Conservation (phyloP, 2,888 invertebrate genomes). For the Habroteleia sp. region DNA sequence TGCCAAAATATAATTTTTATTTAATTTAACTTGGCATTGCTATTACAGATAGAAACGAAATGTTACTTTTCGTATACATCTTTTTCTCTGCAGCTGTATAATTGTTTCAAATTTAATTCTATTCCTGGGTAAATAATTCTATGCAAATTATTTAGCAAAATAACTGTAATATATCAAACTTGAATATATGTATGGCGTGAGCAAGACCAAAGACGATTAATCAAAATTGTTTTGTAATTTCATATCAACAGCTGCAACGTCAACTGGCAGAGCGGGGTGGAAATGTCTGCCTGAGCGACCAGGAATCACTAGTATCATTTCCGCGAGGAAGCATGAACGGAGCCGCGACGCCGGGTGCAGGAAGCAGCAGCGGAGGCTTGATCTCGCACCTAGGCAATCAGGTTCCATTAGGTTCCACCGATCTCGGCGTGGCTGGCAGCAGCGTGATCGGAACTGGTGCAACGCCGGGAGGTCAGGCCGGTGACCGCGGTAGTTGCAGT, state of each 20-base stretch:
- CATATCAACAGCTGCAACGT: slow-evolving; percentile 74
- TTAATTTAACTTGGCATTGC: no score
- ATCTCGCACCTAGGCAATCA: slow-evolving; percentile 80
- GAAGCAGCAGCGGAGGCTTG: slow-evolving; percentile 77
- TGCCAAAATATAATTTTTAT: no score
- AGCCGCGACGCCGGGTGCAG: slow-evolving; percentile 81
- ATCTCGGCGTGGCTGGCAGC: slow-evolving; percentile 70
- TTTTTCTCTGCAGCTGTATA: no score
- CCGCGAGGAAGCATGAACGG: slow-evolving; percentile 84
- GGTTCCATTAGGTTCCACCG: slow-evolving; percentile 76
- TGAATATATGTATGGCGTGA: no score
- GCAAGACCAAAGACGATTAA: slow-evolving; percentile 27
- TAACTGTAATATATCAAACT: no score
- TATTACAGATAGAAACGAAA: no score
- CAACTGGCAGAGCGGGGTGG: slow-evolving; percentile 86
- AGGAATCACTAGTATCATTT: slow-evolving; percentile 90
- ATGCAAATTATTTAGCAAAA: no score
- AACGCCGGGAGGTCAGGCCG: slow-evolving; percentile 82
- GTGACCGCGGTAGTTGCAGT: slow-evolving; percentile 91
- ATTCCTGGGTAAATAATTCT: no score
- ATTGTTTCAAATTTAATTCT: no score
- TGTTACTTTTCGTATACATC: no score
- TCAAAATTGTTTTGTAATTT: slow-evolving; percentile 26
- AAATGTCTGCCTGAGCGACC: slow-evolving; percentile 88
- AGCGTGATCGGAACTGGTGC: slow-evolving; percentile 78